Conservation (phyloP, 2,888 invertebrate genomes). For the Tubulanus polymorphus region DNA sequence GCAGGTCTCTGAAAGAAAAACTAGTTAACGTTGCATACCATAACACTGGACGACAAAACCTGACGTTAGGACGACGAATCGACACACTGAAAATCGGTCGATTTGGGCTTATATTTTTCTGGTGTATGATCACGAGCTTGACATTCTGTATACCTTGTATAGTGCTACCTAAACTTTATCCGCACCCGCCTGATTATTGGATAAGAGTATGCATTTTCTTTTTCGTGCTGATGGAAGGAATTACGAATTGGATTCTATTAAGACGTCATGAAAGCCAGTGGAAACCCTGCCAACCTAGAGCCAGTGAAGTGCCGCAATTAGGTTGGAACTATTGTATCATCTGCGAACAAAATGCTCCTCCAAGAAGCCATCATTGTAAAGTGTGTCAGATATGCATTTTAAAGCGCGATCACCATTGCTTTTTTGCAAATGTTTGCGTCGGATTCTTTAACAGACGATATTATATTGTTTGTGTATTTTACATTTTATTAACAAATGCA, state of each 20-base stretch:
- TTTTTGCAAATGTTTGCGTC: conserved; percentile 51
- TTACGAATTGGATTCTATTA: neutral
- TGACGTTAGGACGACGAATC: too few relatives aligned
- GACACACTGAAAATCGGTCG: too few relatives aligned
- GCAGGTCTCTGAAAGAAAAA: too few relatives aligned
- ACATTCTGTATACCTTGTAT: conserved; percentile 25
- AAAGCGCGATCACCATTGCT: conserved; percentile 55
- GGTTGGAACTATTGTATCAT: conserved; percentile 28
- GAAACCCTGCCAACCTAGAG: neutral
- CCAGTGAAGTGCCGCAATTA: neutral
- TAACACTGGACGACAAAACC: too few relatives aligned
- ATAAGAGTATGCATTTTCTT: conserved; percentile 16
- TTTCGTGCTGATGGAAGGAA: neutral
- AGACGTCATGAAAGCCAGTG: neutral
- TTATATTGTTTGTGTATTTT: conserved; percentile 50
- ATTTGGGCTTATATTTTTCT: conserved; percentile 25
- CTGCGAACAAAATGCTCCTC: conserved; percentile 33
- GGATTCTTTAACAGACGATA: conserved; percentile 55
- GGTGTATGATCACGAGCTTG: conserved; percentile 23
- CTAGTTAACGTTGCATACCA: too few relatives aligned
- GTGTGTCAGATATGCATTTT: conserved; percentile 52
- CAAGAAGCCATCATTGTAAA: conserved; percentile 51
- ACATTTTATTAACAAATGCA: conserved; percentile 22
- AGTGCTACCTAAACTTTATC: conserved; percentile 27
- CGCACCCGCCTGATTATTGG: neutral